Evolutionary conservation across 2,113 vertebrate species (phyloP).

Genomic region (Pseudonaja textilis): DNA sequence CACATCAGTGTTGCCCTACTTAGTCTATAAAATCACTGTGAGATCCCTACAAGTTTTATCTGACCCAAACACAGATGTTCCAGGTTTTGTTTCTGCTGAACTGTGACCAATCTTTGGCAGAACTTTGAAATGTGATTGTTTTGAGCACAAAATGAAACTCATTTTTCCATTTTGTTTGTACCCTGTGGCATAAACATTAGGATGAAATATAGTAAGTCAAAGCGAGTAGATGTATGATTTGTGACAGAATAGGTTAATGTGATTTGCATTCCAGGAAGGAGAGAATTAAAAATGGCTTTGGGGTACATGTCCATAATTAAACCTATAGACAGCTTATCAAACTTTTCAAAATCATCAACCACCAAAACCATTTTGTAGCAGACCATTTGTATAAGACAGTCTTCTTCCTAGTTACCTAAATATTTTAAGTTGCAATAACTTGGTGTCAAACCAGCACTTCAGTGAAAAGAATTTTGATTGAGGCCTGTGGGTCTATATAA

Average conservation of each 20-base stretch:
- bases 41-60: background rate
- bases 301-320: conserved; percentile 50
- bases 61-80: background rate
- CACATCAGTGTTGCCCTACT: background rate
- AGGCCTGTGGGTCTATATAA: background rate
- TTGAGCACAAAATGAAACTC: background rate
- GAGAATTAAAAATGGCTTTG: conserved; percentile 41
- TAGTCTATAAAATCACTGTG: background rate
- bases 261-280: conserved; percentile 24
- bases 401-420: background rate
- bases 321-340: conserved; percentile 53
- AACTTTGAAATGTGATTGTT: background rate
- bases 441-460: background rate
- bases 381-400: background rate
- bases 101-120: background rate
- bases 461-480: background rate
- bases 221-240: conserved; percentile 43
- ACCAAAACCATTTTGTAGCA: background rate
- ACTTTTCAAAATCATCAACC: conserved; percentile 43
- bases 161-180: conserved; percentile 6
- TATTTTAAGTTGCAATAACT: background rate
- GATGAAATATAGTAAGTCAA: conserved; percentile 29
- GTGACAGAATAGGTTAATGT: conserved; percentile 55
- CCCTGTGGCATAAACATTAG: background rate
- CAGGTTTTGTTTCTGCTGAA: background rate